A percentile compares a stretch with the other conserved stretches of the same genome.
These are phyloP conservation scores for Eupithecia centaureata DNA, from an alignment of 2,888 invertebrate genomes.

Conservation along the genomic window DNA sequence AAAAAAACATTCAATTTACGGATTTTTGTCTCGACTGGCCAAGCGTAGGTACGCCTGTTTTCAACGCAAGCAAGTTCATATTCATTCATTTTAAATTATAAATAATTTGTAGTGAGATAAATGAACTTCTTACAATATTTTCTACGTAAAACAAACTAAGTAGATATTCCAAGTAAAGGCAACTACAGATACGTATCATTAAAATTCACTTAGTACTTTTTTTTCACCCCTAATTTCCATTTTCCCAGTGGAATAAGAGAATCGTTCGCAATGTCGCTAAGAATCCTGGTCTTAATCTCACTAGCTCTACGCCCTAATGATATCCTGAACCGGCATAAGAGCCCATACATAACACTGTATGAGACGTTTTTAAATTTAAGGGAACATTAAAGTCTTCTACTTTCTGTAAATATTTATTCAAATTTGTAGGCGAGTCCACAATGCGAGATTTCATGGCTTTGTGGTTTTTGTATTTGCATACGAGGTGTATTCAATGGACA, in stretches of 20 bases:
- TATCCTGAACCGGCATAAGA: conserved; percentile 81
- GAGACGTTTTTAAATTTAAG: conserved; percentile 84
- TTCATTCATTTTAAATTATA: neutral
- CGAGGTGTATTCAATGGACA: conserved; percentile 77
- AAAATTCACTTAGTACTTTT: conserved; percentile 45
- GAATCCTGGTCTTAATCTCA: conserved; percentile 76
- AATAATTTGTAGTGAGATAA: too few relatives aligned
- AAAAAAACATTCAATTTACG: neutral
- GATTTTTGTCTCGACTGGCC: neutral
- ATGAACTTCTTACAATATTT: neutral
- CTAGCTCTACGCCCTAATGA: conserved; percentile 76
- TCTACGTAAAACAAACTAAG: conserved; percentile 8
- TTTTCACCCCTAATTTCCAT: conserved; percentile 28
- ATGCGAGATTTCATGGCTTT: conserved; percentile 67
- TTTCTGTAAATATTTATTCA: conserved; percentile 81
- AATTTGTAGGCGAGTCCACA: conserved; percentile 78
- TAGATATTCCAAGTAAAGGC: neutral
- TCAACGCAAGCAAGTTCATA: neutral
- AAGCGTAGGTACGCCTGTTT: neutral
- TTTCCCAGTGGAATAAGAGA: conserved; percentile 48
- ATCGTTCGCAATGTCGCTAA: conserved; percentile 60
- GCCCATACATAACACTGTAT: conserved; percentile 81
- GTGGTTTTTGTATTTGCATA: conserved; percentile 76
- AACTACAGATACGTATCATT: conserved; percentile 37
- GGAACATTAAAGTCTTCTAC: conserved; percentile 79